phyloP scores from a whole-genome alignment of 2,113 vertebrate species.

The Miniopterus natalensis region DNA sequence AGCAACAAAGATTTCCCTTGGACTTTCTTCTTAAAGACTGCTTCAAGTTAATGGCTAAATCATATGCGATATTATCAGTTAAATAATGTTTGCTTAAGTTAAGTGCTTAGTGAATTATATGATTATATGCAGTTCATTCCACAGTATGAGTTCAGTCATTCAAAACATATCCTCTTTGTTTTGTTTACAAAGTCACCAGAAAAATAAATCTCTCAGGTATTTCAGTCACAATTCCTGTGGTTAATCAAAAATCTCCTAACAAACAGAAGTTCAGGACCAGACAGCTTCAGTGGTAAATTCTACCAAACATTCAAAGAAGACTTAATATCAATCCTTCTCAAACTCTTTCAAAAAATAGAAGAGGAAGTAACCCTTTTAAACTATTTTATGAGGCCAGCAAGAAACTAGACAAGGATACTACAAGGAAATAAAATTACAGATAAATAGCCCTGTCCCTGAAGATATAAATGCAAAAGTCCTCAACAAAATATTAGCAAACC shows the following conservation, averaged over 20 bases:
- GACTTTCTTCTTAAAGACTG: neutral
- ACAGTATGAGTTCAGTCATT: neutral
- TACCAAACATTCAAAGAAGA: neutral
- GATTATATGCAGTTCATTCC: neutral
- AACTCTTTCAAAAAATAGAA: neutral
- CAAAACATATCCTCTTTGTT: conserved; percentile 35
- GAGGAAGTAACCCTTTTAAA: neutral
- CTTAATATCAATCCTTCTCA: neutral
- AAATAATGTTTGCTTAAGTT: neutral
- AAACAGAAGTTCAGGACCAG: neutral
- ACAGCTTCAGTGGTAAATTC: neutral
- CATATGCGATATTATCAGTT: neutral
- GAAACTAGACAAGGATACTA: neutral
- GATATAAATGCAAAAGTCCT: neutral
- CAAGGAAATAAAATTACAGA: neutral
- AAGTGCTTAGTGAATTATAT: neutral
- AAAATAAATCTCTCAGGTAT: neutral
- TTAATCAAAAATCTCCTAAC: neutral
- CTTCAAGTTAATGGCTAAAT: neutral
- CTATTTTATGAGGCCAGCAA: neutral
- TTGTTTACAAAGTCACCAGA: conserved; percentile 29
- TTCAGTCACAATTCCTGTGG: neutral
- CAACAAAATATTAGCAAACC: neutral
- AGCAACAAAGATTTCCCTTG: neutral
- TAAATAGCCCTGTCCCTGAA: neutral